Base-by-base conservation (phyloP, 2,888 invertebrate genomes). In the Galerucella pusilla region DNA sequence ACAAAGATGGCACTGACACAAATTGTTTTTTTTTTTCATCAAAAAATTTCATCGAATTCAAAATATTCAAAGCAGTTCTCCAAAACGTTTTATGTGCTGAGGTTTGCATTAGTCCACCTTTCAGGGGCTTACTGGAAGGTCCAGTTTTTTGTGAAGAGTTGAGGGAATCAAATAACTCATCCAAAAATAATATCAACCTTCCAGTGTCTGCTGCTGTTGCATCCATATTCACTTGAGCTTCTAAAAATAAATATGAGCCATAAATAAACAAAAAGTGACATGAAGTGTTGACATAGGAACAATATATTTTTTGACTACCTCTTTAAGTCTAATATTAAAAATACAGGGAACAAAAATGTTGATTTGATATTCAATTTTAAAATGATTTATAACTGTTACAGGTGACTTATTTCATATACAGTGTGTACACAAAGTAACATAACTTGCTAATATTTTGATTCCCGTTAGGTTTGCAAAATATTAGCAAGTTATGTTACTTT, bases 101-200 rank as follows among this genome's bases (percentile, higher is more conserved):
- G 46, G 59, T 61, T 60, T 57, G 57, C 42, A 35, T 73, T n/a
- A 73, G 35, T 49, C 57, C 60, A 45, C 73, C 52, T 61, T 54
- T 65, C n/a, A 68, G 49, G 6, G 73, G 68, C 28, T 73, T 63
- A 59, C 60, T 54, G 35, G 59, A 52, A 73, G 73, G 68, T 16
- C 20, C 73, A 59, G 54, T 68, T 54, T 57, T 73, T 14, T 60
- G 66, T 25, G 57, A 35, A n/a, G 67, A 59, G 25, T 73, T 68
- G 28, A 72, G 63, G 67, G 66, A 65, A 57, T 72, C 72, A 67
- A 72, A 72, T 60, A 72, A 60, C 25, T 72, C 60, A 49, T 72
- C 72, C 42, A 60, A n/a, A 45, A 72, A 72, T n/a, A 66, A 46
- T 52, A 64, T 64, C 42, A 64, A 45, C 42, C 46, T 64, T 42